A percentile compares a stretch with the other conserved stretches of the same genome.
Evolutionary conservation across 2,888 invertebrate species (phyloP).

Genomic region (Tachina lurida): DNA sequence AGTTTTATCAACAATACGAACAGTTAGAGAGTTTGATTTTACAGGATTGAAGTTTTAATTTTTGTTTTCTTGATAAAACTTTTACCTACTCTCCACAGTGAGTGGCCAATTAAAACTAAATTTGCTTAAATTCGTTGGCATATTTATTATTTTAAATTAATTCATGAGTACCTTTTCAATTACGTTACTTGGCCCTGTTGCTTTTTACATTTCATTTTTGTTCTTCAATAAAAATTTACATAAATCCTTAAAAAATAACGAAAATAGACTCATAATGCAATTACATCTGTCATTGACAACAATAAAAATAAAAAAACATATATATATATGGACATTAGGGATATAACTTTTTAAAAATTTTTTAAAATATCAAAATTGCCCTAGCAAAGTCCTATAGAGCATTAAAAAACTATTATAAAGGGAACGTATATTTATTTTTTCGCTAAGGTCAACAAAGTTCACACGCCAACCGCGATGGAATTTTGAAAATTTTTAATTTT

Average conservation of each 20-base stretch:
- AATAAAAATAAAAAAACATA: background rate
- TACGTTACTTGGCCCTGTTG: background rate
- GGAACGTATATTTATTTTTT: too few relatives aligned
- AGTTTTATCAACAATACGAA: background rate
- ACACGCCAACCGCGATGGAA: too few relatives aligned
- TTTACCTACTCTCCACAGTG: background rate
- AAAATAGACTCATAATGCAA: conserved; percentile 47
- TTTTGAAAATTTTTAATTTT: too few relatives aligned
- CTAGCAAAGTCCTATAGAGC: too few relatives aligned
- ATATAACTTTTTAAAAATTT: too few relatives aligned
- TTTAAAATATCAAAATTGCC: too few relatives aligned
- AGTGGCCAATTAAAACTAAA: background rate
- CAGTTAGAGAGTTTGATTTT: too few relatives aligned
- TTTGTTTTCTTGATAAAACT: too few relatives aligned
- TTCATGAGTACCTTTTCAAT: background rate
- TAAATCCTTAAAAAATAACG: conserved; percentile 1
- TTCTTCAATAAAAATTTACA: background rate
- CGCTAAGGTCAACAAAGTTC: too few relatives aligned
- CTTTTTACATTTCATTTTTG: background rate
- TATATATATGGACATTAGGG: too few relatives aligned
- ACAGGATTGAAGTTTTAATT: too few relatives aligned
- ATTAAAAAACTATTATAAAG: too few relatives aligned
- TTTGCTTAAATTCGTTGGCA: background rate
- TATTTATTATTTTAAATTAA: background rate
- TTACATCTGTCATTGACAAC: conserved; percentile 46